phyloP scores from a whole-genome alignment of 2,113 vertebrate genomes.

The Mustelus asterias region DNA sequence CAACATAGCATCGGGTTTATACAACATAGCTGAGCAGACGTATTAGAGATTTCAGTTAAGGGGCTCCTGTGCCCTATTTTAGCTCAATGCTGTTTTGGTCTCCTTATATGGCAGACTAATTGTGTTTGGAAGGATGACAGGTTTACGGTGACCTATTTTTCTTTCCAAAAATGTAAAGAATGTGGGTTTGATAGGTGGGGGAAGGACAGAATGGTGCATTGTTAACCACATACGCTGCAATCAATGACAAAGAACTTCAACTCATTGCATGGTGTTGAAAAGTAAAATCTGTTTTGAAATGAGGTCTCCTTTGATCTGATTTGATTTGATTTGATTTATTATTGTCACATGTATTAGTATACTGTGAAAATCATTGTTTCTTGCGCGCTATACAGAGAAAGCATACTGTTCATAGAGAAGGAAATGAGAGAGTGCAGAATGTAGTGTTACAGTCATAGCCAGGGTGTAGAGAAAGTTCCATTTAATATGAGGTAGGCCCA shows the following conservation, averaged over 20 bases:
- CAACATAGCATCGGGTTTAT: neutral
- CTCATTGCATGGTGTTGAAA: neutral
- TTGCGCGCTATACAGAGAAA: too few species aligned
- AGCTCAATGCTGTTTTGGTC: neutral
- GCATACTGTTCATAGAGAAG: too few species aligned
- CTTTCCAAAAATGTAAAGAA: neutral
- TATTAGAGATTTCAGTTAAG: neutral
- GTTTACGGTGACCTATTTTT: neutral
- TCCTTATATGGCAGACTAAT: neutral
- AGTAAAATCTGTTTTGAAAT: neutral
- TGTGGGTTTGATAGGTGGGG: neutral
- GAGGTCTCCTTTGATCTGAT: neutral
- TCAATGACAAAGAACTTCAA: neutral
- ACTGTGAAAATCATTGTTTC: too few species aligned
- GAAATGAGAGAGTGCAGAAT: too few species aligned
- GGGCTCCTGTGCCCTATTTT: neutral
- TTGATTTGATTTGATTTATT: too few species aligned
- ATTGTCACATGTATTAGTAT: too few species aligned
- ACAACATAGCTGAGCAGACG: neutral
- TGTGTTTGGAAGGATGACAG: neutral
- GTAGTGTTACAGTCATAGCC: too few species aligned
- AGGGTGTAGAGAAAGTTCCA: too few species aligned
- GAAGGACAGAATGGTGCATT: neutral
- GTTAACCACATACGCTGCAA: neutral
- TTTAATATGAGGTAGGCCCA: too few species aligned